Conservation (phyloP, 2,113 vertebrate species). For the Clinocottus analis region DNA sequence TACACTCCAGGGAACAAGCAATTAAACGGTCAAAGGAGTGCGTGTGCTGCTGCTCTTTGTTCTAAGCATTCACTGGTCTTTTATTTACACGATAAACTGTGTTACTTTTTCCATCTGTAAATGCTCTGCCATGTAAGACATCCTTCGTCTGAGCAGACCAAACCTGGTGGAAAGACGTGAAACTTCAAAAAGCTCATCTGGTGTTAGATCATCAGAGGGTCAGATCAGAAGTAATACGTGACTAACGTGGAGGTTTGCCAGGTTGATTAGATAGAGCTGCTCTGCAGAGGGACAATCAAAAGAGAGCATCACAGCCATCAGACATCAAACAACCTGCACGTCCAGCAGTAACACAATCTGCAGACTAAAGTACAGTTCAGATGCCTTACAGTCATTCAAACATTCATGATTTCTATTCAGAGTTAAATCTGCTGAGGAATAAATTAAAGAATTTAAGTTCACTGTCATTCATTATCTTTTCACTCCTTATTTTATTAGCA, state of each 20-base stretch:
- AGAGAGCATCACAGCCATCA: conserved; percentile 11
- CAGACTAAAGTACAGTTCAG: not conserved
- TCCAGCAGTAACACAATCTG: not conserved
- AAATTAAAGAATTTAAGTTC: not conserved
- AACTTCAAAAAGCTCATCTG: conserved; percentile 26
- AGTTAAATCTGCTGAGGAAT: not conserved
- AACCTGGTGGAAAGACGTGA: conserved; percentile 10
- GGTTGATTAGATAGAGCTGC: conserved; percentile 64
- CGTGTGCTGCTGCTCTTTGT: not conserved
- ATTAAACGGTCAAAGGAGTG: not conserved
- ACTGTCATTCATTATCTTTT: not conserved
- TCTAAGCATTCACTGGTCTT: conserved; percentile 22
- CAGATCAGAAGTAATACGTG: conserved; percentile 12
- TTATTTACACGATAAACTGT: conserved; percentile 25
- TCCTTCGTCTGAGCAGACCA: not conserved
- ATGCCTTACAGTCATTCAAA: not conserved
- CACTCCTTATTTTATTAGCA: not conserved
- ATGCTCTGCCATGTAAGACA: conserved; percentile 9
- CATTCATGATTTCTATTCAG: not conserved
- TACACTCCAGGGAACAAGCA: not conserved
- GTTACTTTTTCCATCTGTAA: conserved; percentile 13
- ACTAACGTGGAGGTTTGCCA: conserved; percentile 49
- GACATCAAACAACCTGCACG: conserved; percentile 24
- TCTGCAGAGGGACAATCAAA: conserved; percentile 50
- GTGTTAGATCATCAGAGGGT: conserved; percentile 36